phyloP scores from a whole-genome alignment of 1,140 invertebrate species.

The Drosophila grimshawi region DNA sequence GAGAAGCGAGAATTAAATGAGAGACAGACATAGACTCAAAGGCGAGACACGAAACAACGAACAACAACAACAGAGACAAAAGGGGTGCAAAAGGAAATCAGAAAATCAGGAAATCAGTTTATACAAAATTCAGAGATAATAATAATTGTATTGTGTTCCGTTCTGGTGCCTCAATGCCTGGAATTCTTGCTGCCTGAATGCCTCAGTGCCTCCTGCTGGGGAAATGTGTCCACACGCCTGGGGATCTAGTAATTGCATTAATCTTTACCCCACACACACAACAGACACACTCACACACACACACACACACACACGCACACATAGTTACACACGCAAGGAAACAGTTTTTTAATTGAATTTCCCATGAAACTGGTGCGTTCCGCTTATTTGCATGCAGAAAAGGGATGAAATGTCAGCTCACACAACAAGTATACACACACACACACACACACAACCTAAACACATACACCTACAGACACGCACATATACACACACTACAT shows the following conservation, averaged over 20 bases:
- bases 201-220: slow-evolving; percentile 1
- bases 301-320: background rate
- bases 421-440: slow-evolving; percentile 12
- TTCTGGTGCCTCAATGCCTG: slow-evolving; percentile 7
- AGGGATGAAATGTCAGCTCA: slow-evolving; percentile 35
- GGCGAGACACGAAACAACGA: background rate
- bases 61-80: background rate
- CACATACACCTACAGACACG: background rate
- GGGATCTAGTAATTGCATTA: slow-evolving; percentile 50
- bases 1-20: background rate
- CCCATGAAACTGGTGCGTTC: slow-evolving; percentile 4
- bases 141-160: slow-evolving; percentile 45
- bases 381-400: slow-evolving; percentile 31
- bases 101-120: slow-evolving; percentile 26
- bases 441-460: slow-evolving; percentile 2
- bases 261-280: slow-evolving; percentile 33
- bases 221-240: slow-evolving; percentile 38
- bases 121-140: slow-evolving; percentile 33
- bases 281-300: background rate
- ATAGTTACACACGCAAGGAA: slow-evolving; percentile 3
- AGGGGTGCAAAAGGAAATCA: background rate
- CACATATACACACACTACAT: slow-evolving; percentile 5
- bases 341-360: slow-evolving; percentile 76
- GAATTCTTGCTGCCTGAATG: background rate
- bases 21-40: background rate